Percentiles rank a stretch among this genome's conserved stretches.
Conservation (phyloP, 2,113 vertebrate genomes). For the Oophaga pumilio region DNA sequence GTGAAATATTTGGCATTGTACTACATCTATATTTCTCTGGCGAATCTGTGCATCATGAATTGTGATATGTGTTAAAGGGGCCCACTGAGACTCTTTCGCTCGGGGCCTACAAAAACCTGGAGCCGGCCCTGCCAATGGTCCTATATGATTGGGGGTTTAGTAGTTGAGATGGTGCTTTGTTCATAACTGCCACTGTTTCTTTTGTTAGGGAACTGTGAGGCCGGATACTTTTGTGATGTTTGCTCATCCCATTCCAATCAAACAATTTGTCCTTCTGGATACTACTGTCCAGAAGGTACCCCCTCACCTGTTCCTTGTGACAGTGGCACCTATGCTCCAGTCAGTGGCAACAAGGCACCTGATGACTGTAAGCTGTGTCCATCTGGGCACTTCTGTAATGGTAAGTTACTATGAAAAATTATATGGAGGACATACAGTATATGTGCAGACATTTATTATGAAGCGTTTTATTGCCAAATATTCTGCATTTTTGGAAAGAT, state of each 20-base stretch:
- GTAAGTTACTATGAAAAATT: constrained; percentile 55
- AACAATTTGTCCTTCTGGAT: constrained; percentile 74
- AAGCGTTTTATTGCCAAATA: too few relatives aligned
- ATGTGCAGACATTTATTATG: too few relatives aligned
- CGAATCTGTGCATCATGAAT: too few relatives aligned
- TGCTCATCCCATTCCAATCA: constrained; percentile 72
- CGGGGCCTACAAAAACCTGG: too few relatives aligned
- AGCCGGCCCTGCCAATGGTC: too few relatives aligned
- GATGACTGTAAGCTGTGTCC: constrained; percentile 75
- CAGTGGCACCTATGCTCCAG: constrained; percentile 73
- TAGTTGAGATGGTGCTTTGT: neutral
- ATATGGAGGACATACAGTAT: neutral
- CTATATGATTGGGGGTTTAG: too few relatives aligned
- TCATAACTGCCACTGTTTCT: neutral
- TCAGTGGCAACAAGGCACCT: constrained; percentile 65
- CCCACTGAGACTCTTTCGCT: too few relatives aligned
- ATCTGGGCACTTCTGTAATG: constrained; percentile 74
- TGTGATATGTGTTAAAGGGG: too few relatives aligned
- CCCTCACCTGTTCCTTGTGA: constrained; percentile 69
- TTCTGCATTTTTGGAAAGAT: too few relatives aligned
- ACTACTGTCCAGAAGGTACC: constrained; percentile 77
- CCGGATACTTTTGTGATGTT: constrained; percentile 75
- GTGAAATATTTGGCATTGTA: too few relatives aligned
- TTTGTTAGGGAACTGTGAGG: constrained; percentile 70
- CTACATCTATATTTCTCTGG: too few relatives aligned